A percentile compares a stretch with the other conserved stretches of the same genome.
These are phyloP conservation scores for Coregonus ussuriensis DNA, from an alignment of 2,797 vertebrate species.

Conservation along the genomic window DNA sequence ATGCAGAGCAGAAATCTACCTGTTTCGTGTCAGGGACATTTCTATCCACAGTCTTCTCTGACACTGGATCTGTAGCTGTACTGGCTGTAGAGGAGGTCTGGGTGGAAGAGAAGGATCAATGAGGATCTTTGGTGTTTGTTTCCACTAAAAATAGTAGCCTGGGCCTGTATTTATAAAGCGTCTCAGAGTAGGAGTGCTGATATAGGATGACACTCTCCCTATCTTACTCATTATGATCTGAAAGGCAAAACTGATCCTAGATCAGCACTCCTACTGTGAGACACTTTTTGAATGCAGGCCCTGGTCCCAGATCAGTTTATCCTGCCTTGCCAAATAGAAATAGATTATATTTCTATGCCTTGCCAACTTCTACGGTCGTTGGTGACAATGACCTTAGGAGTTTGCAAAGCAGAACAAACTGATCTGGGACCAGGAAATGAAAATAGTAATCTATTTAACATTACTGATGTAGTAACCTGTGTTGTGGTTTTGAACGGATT, in stretches of 20 bases:
- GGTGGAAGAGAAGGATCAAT: background rate
- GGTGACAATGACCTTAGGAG: background rate
- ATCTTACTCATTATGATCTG: background rate
- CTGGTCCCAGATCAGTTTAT: no score
- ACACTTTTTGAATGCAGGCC: background rate
- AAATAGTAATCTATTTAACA: background rate
- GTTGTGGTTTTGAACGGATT: conserved; percentile 62
- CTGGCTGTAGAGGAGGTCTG: conserved; percentile 21
- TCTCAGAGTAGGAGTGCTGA: no score
- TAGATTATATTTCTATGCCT: background rate
- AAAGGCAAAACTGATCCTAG: background rate
- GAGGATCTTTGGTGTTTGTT: background rate
- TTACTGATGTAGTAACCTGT: conserved; percentile 45
- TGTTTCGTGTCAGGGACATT: conserved; percentile 31
- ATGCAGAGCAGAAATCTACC: conserved; percentile 33
- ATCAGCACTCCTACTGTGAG: no score
- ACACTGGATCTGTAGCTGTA: conserved; percentile 32
- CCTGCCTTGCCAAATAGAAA: no score
- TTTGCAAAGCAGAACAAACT: background rate
- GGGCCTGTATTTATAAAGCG: background rate
- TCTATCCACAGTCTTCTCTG: conserved; percentile 41
- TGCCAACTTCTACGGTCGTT: background rate
- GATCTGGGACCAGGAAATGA: background rate
- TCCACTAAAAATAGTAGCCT: background rate
- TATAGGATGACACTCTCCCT: no score